These are phyloP conservation scores for Uloborus plumipes DNA, from an alignment of 2,888 invertebrate genomes.

Conservation along the genomic window DNA sequence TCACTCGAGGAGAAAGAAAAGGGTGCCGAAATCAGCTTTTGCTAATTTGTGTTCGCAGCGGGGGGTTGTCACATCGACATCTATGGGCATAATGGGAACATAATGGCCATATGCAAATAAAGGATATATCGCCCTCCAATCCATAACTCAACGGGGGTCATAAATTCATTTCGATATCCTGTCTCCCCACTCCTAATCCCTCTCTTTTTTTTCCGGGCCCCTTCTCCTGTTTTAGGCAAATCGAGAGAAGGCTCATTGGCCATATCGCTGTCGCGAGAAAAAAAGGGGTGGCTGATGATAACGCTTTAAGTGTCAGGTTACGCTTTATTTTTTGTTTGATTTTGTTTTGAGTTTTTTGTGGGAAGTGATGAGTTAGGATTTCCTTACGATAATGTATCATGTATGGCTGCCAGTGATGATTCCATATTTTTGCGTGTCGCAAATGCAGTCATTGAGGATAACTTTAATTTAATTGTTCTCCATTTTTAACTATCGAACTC, in stretches of 20 bases:
- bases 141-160: slow-evolving; percentile 52
- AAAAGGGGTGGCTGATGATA: slow-evolving; percentile 15
- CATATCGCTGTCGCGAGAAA: slow-evolving; percentile 8
- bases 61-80: slow-evolving; percentile 42
- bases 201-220: background rate
- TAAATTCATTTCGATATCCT: slow-evolving; percentile 55
- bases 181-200: background rate
- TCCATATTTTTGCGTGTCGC: too few relatives aligned
- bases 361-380: too few relatives aligned
- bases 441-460: too few relatives aligned
- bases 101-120: slow-evolving; percentile 58
- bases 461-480: too few relatives aligned
- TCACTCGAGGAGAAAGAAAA: background rate
- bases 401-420: too few relatives aligned
- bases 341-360: too few relatives aligned
- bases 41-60: slow-evolving; percentile 34
- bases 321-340: too few relatives aligned
- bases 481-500: too few relatives aligned
- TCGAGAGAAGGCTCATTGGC: background rate
- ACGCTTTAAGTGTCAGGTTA: too few relatives aligned
- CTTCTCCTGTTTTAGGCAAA: background rate
- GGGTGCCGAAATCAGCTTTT: slow-evolving; percentile 15
- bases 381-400: too few relatives aligned
- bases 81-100: slow-evolving; percentile 46
- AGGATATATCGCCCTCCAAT: slow-evolving; percentile 35